Percentiles rank a stretch among this genome's conserved stretches.
Evolutionary conservation across 1,140 invertebrate species (phyloP).

Genomic region (Lordiphosa stackelbergi): DNA sequence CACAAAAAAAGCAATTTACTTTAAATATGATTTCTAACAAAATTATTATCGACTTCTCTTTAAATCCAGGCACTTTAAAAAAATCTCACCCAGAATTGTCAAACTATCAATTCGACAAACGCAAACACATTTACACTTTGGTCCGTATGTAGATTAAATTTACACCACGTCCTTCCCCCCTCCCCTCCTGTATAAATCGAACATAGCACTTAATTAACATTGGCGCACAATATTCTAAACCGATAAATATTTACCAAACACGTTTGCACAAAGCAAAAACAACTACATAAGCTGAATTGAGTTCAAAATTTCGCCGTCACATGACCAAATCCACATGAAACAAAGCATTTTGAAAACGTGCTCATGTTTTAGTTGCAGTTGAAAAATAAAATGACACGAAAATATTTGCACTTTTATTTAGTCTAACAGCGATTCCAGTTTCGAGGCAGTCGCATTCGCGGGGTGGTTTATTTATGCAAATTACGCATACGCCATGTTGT

Average conservation of each 20-base stretch:
- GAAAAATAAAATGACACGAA: slow-evolving; percentile 18
- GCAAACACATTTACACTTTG: not conserved
- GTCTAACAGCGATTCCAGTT: not conserved
- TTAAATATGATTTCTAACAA: no score
- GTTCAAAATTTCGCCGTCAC: slow-evolving; percentile 44
- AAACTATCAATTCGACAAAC: slow-evolving; percentile 1
- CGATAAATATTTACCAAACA: slow-evolving; percentile 57
- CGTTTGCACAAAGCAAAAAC: slow-evolving; percentile 15
- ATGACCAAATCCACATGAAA: slow-evolving; percentile 46
- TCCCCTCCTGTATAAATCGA: not conserved
- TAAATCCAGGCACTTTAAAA: no score
- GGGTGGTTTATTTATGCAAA: not conserved
- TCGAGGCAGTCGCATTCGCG: not conserved
- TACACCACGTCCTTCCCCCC: not conserved
- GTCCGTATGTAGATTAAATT: slow-evolving; percentile 4
- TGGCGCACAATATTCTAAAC: slow-evolving; percentile 39
- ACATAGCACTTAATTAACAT: slow-evolving; percentile 53
- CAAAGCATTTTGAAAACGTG: slow-evolving; percentile 17
- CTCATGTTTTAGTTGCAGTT: slow-evolving; percentile 21
- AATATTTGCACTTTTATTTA: slow-evolving; percentile 14
- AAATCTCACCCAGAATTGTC: not conserved
- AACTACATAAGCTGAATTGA: slow-evolving; percentile 29
- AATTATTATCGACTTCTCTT: no score
- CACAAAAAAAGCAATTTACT: slow-evolving; percentile 4
- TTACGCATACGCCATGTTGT: slow-evolving; percentile 25